A percentile compares a stretch with the other conserved stretches of the same genome.
phyloP scores from a whole-genome alignment of 1,140 invertebrate genomes.

The Parasteatoda tepidariorum region DNA sequence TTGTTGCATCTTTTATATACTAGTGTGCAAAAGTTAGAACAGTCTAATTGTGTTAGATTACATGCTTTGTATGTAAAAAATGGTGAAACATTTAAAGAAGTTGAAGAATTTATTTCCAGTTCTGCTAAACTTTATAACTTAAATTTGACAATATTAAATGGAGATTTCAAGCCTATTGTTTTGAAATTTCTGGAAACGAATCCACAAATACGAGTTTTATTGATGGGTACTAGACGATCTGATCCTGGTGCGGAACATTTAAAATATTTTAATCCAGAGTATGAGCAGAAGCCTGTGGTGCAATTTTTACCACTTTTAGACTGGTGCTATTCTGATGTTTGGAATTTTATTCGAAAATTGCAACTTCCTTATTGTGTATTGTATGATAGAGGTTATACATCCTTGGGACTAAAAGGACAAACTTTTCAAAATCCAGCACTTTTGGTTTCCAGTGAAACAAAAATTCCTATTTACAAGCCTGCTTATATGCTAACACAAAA shows the following conservation, averaged over 20 bases:
- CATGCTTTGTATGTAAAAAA: conserved; percentile 80
- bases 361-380: conserved; percentile 88
- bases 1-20: conserved; percentile 82
- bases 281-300: conserved; percentile 89
- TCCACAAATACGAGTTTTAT: conserved; percentile 79
- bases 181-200: conserved; percentile 65
- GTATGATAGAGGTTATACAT: conserved; percentile 78
- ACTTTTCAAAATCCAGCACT: conserved; percentile 84
- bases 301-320: conserved; percentile 87
- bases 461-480: conserved; percentile 76
- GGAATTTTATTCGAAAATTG: conserved; percentile 84
- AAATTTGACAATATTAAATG: conserved; percentile 11
- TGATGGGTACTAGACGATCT: conserved; percentile 88
- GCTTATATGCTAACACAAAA: conserved; percentile 84
- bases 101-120: conserved; percentile 84
- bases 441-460: conserved; percentile 69
- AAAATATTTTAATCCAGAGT: conserved; percentile 73
- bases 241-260: conserved; percentile 77
- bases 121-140: conserved; percentile 72
- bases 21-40: conserved; percentile 71
- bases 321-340: conserved; percentile 90
- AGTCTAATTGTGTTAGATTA: conserved; percentile 70
- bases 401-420: conserved; percentile 82
- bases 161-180: conserved; percentile 10
- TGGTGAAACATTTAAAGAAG: conserved; percentile 82